Evolutionary conservation across 2,797 vertebrate genomes (phyloP), one percentile per base, ranked within the genome.

Genomic region (Champsocephalus esox): DNA sequence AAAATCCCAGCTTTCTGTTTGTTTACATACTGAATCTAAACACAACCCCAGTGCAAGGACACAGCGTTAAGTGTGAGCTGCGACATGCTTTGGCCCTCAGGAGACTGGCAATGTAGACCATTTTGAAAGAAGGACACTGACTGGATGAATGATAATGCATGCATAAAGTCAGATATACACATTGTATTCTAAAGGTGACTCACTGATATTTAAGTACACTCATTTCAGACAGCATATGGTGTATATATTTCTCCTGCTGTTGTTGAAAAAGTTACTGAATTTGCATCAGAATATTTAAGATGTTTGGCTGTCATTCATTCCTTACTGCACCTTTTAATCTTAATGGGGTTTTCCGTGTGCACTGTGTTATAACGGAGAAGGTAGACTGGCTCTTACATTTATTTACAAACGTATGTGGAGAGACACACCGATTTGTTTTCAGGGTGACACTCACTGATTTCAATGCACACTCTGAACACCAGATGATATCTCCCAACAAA

Each of bases 401-500:
- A 60, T 66, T 76, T 46, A 50, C 57, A 70, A 70, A 69, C 45
- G 62, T 43, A 55, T 43, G 49, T 63, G 41, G 12, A 32, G 58
- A 68, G 59, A 28, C 49, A 0, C 57, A 60, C 56, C 60, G 66
- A 66, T 63, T 74, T 57, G 50, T 77, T 70, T 62, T 46, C 61
- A 73, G 63, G 44, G 11, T 70, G 61, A 70, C 52, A 56, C 24
- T 32, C 51, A 19, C 55, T 66, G 61, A 85, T 79, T 79, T 74
- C 68, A 63, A n/a, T 57, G 67, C 56, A 11, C 59, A 74, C 75
- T 86, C 70, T 80, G 68, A 88, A 82, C 72, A 85, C 70, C 74
- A 77, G 75, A 80, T 87, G 83, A 80, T 75, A 77, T 77, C 61
- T 80, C 51, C 75, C 49, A 68, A 34, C 75, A 79, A 76, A 78